Conservation (phyloP, 2,797 vertebrate genomes). For the Takifugu ocellatus region DNA sequence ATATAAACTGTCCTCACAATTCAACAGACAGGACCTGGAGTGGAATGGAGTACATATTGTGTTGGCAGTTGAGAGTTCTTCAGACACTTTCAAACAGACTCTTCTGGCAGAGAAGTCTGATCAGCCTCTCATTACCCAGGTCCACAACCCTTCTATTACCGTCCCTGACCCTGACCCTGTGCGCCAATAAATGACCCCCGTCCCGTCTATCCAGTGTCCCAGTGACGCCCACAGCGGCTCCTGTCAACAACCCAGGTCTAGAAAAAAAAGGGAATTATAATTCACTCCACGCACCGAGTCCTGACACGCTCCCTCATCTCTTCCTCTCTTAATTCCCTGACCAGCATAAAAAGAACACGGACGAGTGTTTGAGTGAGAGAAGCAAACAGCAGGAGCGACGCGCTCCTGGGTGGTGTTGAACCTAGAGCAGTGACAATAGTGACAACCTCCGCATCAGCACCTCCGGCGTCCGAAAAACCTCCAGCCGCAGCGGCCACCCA, state of each 20-base stretch:
- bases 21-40: too few relatives aligned
- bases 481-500: not conserved
- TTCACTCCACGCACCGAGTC: conserved; percentile 63
- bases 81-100: too few relatives aligned
- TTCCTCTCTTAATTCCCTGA: conserved; percentile 6
- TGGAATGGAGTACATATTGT: too few relatives aligned
- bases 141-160: not conserved
- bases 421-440: not conserved
- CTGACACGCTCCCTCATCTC: conserved; percentile 29
- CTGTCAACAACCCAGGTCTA: conserved; percentile 50
- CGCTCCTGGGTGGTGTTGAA: conserved; percentile 10
- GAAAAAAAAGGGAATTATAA: conserved; percentile 50
- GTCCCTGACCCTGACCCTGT: conserved; percentile 7
- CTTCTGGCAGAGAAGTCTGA: too few relatives aligned
- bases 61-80: too few relatives aligned
- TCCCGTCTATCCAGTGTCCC: conserved; percentile 36
- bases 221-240: conserved; percentile 32
- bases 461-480: not conserved
- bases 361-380: not conserved
- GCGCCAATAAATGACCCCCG: conserved; percentile 10
- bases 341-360: conserved; percentile 7
- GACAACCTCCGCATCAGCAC: not conserved
- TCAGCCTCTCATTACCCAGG: not conserved
- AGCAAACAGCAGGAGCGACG: not conserved
- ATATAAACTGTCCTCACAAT: too few relatives aligned